A percentile compares a stretch with the other conserved stretches of the same genome.
phyloP scores from a whole-genome alignment of 1,140 invertebrate species.

The Anastatus disparis region DNA sequence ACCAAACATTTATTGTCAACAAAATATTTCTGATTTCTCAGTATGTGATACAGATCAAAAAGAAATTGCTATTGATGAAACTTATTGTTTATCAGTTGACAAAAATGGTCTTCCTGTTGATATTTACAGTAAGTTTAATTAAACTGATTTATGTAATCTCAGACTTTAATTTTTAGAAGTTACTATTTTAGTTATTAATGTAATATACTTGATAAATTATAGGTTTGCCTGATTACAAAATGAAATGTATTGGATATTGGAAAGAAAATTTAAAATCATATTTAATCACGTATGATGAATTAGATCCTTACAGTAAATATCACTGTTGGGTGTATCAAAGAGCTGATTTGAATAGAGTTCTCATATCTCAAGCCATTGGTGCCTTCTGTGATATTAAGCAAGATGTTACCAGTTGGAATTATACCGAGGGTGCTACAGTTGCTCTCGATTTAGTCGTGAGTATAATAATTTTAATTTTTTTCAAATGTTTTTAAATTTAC shows the following conservation, averaged over 20 bases:
- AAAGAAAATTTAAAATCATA: constrained; percentile 98
- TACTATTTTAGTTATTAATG: too few species aligned
- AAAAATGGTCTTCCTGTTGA: constrained; percentile 91
- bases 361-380: constrained; percentile 91
- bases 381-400: constrained; percentile 92
- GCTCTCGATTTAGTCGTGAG: constrained; percentile 87
- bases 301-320: constrained; percentile 95
- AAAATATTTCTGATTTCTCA: constrained; percentile 94
- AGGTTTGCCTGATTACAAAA: constrained; percentile 94
- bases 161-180: too few species aligned
- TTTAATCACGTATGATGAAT: constrained; percentile 94
- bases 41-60: constrained; percentile 94
- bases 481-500: too few species aligned
- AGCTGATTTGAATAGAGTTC: constrained; percentile 88
- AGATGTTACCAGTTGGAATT: constrained; percentile 88
- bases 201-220: constrained; percentile 36
- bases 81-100: constrained; percentile 95
- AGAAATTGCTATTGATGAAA: constrained; percentile 92
- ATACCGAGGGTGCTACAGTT: constrained; percentile 90
- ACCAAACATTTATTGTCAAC: constrained; percentile 91
- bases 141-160: too few species aligned
- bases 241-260: constrained; percentile 98
- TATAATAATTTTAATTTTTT: too few species aligned
- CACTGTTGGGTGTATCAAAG: constrained; percentile 98
- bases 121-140: constrained; percentile 80